Evolutionary conservation across 64 coral and sea anemone species (phyloP).

Genomic region (Porites lutea): DNA sequence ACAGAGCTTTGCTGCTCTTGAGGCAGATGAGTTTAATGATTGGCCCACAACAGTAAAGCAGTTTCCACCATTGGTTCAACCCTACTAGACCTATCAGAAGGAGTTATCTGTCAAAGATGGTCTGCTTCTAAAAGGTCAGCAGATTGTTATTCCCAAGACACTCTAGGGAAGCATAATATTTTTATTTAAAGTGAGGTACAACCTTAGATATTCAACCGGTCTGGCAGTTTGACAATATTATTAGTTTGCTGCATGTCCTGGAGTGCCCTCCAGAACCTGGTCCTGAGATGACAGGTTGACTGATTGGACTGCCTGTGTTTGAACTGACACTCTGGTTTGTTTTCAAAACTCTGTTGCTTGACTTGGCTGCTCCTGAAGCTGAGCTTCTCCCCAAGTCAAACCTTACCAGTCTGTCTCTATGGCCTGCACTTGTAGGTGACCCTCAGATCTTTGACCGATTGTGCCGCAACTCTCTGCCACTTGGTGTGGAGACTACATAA

Average conservation of each 20-base stretch:
- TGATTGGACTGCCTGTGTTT: no score
- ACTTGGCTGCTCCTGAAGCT: no score
- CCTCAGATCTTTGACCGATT: conserved; percentile 29
- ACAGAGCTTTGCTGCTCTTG: background rate
- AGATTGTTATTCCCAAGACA: conserved; percentile 15
- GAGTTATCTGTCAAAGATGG: conserved; percentile 61
- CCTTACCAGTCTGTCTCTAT: background rate
- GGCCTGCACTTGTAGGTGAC: background rate
- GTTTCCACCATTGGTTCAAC: conserved; percentile 5
- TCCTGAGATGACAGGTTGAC: no score
- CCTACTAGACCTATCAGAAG: conserved; percentile 65
- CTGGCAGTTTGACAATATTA: no score
- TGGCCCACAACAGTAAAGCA: conserved; percentile 51
- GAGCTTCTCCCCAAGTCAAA: background rate
- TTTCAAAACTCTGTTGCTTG: no score
- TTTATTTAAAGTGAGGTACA: no score
- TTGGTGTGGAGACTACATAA: background rate
- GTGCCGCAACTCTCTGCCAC: conserved; percentile 1
- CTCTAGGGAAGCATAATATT: no score
- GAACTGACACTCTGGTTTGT: no score
- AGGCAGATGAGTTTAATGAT: background rate
- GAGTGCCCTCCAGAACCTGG: no score
- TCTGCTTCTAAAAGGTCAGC: background rate
- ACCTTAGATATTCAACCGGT: no score
- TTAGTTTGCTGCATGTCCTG: no score